These are phyloP conservation scores for Drosophila ustulata DNA, from an alignment of 2,888 invertebrate species.

Conservation along the genomic window DNA sequence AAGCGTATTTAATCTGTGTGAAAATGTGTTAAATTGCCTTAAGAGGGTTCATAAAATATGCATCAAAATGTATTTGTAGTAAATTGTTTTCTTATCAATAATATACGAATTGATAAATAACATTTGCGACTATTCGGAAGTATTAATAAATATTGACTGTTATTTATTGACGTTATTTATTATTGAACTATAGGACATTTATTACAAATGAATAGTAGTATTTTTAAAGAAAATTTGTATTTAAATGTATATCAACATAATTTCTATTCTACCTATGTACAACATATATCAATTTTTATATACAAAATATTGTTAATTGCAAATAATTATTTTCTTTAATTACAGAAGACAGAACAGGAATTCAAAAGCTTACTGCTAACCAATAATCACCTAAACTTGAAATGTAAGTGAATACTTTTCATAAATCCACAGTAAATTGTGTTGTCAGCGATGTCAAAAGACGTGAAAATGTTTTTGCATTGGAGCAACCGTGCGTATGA, in stretches of 20 bases:
- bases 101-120: background rate
- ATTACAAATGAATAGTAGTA: background rate
- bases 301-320: background rate
- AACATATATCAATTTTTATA: too few species aligned
- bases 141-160: conserved; percentile 1
- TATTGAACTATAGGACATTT: background rate
- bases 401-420: conserved; percentile 55
- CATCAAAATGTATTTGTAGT: background rate
- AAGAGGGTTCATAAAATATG: conserved; percentile 4
- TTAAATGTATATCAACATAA: too few species aligned
- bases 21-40: conserved; percentile 24
- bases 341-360: conserved; percentile 20
- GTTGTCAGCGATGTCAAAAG: conserved; percentile 54
- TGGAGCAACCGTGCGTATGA: conserved; percentile 66
- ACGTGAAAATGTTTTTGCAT: conserved; percentile 33
- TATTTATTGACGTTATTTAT: background rate
- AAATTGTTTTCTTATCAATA: background rate
- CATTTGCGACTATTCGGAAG: background rate
- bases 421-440: conserved; percentile 45
- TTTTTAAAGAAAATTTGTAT: too few species aligned
- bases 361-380: background rate
- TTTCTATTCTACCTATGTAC: too few species aligned
- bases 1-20: conserved; percentile 30
- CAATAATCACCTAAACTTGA: conserved; percentile 42
- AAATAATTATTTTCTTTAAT: conserved; percentile 14